These are phyloP conservation scores for Thalassoma bifasciatum DNA, from an alignment of 2,113 vertebrate genomes.

Conservation along the genomic window DNA sequence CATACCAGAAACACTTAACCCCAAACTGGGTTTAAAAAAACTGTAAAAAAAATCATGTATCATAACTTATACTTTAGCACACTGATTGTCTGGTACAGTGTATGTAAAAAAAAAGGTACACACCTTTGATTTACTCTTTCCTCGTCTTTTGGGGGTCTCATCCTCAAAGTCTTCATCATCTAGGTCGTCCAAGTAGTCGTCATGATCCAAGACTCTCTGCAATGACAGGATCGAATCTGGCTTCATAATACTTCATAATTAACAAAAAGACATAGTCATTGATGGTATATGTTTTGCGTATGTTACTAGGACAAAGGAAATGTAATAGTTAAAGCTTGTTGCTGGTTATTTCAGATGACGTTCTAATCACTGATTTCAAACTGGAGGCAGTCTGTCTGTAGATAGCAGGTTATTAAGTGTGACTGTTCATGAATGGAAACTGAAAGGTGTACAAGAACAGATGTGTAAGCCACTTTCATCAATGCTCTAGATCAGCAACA, in stretches of 20 bases:
- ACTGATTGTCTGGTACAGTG: background rate
- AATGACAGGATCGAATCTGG: constrained; percentile 14
- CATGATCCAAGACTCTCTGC: constrained; percentile 94
- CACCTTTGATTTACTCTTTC: constrained; percentile 97
- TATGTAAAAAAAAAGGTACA: constrained; percentile 12
- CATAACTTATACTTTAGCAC: too few relatives aligned
- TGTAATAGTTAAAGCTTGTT: background rate
- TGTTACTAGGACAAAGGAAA: background rate
- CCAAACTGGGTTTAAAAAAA: too few relatives aligned
- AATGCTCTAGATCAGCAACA: background rate
- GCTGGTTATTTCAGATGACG: background rate
- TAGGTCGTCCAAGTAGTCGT: constrained; percentile 95
- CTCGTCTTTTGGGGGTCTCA: constrained; percentile 93
- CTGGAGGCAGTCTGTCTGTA: background rate
- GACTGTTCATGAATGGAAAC: background rate
- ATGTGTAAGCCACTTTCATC: background rate
- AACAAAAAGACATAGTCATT: background rate
- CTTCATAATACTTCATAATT: background rate
- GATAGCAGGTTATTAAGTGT: background rate
- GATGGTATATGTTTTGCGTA: background rate
- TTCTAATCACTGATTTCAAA: background rate
- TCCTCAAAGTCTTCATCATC: constrained; percentile 98
- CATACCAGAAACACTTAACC: too few relatives aligned
- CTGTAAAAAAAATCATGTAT: too few relatives aligned
- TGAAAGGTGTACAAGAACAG: too few relatives aligned